Base-by-base conservation (phyloP, 2,797 vertebrate species). In the Spea hammondii region DNA sequence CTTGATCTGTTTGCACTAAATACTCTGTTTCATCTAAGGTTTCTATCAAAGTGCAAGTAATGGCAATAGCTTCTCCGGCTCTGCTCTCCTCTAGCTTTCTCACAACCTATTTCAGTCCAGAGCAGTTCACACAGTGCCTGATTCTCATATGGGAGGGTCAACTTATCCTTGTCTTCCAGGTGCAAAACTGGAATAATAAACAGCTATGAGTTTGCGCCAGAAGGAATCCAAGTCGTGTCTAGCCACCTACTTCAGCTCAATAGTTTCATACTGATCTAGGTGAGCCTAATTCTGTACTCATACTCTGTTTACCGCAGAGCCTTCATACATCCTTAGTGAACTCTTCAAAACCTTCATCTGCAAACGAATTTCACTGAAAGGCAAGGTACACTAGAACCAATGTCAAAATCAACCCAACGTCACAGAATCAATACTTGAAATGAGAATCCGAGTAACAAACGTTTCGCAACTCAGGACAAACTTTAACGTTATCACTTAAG, bases 121-220 rank as follows among this genome's bases (percentile, higher is more conserved):
- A 54, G 65, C 48, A 48, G 50, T 70, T 75, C 72, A 80, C 72
- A 59, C 17, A 66, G 79, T 76, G 79, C 79, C 73, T 80, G 60
- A 65, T 75, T 75, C 60, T 59, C 11, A 10, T 14, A 10, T 4
- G 62, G 55, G 57, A 69, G 59, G 71, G 65, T 59, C 46, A 70
- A 70, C 64, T 60, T 74, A 74, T 79, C 72, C 5, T 5, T 80
- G 72, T 80, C 79, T 80, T 80, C 72, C 72, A 75, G 60, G 45
- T 75, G 66, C 6, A 70, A 74, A 74, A 53, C 55, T 13, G 54
- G n/a, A 62, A 67, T 46, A 51, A 73, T 11, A 59, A 51, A 44
- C 64, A n/a, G 60, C 57, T 62, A 44, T 50, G 65, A 55, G 48
- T 67, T 50, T 57, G 14, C 48, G 60, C 51, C 64, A 72, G 62